Conservation (phyloP, 2,113 vertebrate species). For the Austrofundulus limnaeus region DNA sequence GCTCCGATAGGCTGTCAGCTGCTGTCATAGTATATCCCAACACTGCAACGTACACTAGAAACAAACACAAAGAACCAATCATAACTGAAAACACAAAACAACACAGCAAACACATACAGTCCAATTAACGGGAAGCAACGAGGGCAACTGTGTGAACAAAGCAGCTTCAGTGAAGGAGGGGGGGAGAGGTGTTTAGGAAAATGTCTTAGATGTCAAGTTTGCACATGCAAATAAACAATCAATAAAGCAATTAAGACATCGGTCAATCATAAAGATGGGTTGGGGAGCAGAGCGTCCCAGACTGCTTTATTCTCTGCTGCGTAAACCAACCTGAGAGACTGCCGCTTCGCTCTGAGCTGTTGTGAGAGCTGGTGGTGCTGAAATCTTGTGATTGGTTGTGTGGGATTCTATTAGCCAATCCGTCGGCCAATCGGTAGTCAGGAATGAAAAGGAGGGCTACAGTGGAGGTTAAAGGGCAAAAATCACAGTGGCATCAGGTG, state of each 20-base stretch:
- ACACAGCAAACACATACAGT: neutral
- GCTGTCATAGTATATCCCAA: slow-evolving; percentile 16
- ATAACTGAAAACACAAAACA: slow-evolving; percentile 3
- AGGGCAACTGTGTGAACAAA: slow-evolving; percentile 32
- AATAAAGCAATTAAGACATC: slow-evolving; percentile 64
- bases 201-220: slow-evolving; percentile 33
- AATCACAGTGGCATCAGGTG: slow-evolving; percentile 93
- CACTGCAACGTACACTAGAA: slow-evolving; percentile 7
- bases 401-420: slow-evolving; percentile 99
- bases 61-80: neutral
- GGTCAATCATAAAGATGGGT: slow-evolving; percentile 55
- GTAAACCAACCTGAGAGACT: slow-evolving; percentile 99
- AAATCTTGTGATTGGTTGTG: slow-evolving; percentile 99
- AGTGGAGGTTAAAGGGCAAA: slow-evolving; percentile 98
- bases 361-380: slow-evolving; percentile 99
- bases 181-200: slow-evolving; percentile 36
- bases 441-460: slow-evolving; percentile 99
- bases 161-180: slow-evolving; percentile 36
- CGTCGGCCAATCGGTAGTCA: slow-evolving; percentile 99
- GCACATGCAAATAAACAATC: slow-evolving; percentile 70
- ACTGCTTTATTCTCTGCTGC: slow-evolving; percentile 64
- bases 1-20: slow-evolving; percentile 32
- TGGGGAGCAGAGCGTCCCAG: slow-evolving; percentile 46
- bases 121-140: slow-evolving; percentile 25
- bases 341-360: slow-evolving; percentile 99